Conservation (phyloP, 2,888 invertebrate species). For the Hirtodrosophila duncani region DNA sequence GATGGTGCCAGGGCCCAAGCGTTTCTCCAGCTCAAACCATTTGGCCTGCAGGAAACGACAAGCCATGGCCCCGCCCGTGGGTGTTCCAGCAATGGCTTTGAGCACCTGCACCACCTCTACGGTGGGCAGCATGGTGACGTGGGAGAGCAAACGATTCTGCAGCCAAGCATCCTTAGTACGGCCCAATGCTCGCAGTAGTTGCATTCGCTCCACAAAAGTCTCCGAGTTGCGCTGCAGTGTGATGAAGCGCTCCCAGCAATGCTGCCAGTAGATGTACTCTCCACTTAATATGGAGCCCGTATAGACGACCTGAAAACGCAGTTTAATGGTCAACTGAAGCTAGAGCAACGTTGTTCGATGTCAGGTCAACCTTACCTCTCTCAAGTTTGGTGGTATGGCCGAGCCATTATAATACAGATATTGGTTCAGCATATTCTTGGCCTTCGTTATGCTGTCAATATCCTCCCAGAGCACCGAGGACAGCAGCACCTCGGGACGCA, state of each 20-base stretch:
- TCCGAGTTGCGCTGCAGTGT: slow-evolving; percentile 75
- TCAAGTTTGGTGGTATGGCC: slow-evolving; percentile 75
- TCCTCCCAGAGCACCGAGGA: slow-evolving; percentile 78
- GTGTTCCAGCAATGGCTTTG: slow-evolving; percentile 78
- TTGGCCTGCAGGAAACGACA: slow-evolving; percentile 78
- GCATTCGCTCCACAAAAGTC: slow-evolving; percentile 78
- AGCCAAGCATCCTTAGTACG: slow-evolving; percentile 79
- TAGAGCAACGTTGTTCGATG: not conserved
- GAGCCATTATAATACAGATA: slow-evolving; percentile 75
- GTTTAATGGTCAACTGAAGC: no score
- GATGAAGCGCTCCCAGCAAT: slow-evolving; percentile 78
- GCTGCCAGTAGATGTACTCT: slow-evolving; percentile 78
- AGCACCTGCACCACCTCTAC: slow-evolving; percentile 78
- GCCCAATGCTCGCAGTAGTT: slow-evolving; percentile 76
- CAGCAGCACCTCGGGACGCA: slow-evolving; percentile 77
- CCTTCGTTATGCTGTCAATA: slow-evolving; percentile 74
- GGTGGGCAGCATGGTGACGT: slow-evolving; percentile 78
- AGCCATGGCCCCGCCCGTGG: slow-evolving; percentile 78
- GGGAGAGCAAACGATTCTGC: slow-evolving; percentile 78
- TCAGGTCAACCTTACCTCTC: slow-evolving; percentile 70
- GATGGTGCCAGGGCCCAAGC: slow-evolving; percentile 77
- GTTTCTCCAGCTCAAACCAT: slow-evolving; percentile 78
- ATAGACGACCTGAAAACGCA: slow-evolving; percentile 73
- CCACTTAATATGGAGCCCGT: slow-evolving; percentile 78
- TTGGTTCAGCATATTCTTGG: slow-evolving; percentile 77